phyloP scores from a whole-genome alignment of 2,888 invertebrate genomes.

The Chaitophorus viminalis region DNA sequence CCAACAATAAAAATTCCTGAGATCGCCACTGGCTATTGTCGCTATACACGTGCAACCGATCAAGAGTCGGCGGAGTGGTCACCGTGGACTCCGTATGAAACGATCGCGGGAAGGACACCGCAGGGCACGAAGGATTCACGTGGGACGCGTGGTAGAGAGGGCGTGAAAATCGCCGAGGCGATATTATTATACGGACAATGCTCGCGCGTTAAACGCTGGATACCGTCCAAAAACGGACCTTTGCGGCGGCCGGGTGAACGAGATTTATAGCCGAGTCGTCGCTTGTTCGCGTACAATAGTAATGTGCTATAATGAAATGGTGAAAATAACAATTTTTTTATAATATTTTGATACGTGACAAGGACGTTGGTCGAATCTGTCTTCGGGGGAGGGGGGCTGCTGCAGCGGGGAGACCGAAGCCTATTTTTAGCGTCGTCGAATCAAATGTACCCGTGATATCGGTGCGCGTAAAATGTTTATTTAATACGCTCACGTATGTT shows the following conservation, averaged over 20 bases:
- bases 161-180: background rate
- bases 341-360: too few relatives aligned
- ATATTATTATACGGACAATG: background rate
- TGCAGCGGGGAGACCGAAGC: too few relatives aligned
- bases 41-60: too few relatives aligned
- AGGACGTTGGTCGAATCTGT: too few relatives aligned
- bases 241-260: background rate
- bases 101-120: too few relatives aligned
- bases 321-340: too few relatives aligned
- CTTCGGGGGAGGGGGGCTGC: too few relatives aligned
- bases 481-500: background rate
- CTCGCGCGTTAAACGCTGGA: background rate
- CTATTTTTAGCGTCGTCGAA: too few relatives aligned
- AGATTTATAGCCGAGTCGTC: background rate
- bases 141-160: too few relatives aligned
- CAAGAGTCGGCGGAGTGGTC: too few relatives aligned
- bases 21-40: too few relatives aligned
- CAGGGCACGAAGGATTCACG: background rate
- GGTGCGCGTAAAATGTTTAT: background rate
- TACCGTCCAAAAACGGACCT: slow-evolving; percentile 3
- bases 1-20: too few relatives aligned
- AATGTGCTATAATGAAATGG: background rate
- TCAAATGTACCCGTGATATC: background rate
- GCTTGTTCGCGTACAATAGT: background rate
- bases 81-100: background rate